Conservation (phyloP, 2,888 invertebrate genomes). For the Ophioninae sp. region DNA sequence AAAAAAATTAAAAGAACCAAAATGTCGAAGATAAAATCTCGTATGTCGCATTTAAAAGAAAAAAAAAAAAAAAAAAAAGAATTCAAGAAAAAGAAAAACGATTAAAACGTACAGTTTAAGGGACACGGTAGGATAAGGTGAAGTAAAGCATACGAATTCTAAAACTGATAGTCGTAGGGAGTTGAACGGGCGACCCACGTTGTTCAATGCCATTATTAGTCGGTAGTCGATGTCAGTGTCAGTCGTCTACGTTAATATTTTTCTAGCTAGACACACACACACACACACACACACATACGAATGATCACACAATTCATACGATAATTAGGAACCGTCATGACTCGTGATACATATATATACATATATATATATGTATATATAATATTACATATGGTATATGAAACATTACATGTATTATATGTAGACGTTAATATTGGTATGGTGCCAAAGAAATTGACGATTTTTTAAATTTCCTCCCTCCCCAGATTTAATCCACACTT, state of each 20-base stretch:
- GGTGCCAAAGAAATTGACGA: neutral
- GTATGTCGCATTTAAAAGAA: constrained; percentile 41
- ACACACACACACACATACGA: constrained; percentile 33
- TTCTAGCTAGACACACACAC: constrained; percentile 64
- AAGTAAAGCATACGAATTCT: constrained; percentile 81
- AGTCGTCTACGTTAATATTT: constrained; percentile 70
- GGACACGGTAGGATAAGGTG: constrained; percentile 72
- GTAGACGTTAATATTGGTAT: neutral
- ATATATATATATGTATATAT: constrained; percentile 15
- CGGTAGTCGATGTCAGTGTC: constrained; percentile 76
- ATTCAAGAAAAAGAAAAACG: too few species aligned
- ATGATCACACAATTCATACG: constrained; percentile 38
- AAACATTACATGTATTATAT: constrained; percentile 19
- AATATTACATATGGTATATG: constrained; percentile 18
- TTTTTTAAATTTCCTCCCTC: neutral
- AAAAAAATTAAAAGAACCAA: constrained; percentile 32
- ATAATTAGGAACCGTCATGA: constrained; percentile 54
- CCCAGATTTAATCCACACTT: neutral
- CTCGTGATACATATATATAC: constrained; percentile 26
- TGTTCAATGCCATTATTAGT: constrained; percentile 75
- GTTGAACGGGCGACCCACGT: constrained; percentile 73
- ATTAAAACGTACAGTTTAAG: constrained; percentile 34
- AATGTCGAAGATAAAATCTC: constrained; percentile 39
- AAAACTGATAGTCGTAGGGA: constrained; percentile 79
- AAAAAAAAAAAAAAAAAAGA: too few species aligned